A percentile compares a stretch with the other conserved stretches of the same genome.
phyloP scores from a whole-genome alignment of 2,888 invertebrate genomes.

The Drosophila prostipennis region DNA sequence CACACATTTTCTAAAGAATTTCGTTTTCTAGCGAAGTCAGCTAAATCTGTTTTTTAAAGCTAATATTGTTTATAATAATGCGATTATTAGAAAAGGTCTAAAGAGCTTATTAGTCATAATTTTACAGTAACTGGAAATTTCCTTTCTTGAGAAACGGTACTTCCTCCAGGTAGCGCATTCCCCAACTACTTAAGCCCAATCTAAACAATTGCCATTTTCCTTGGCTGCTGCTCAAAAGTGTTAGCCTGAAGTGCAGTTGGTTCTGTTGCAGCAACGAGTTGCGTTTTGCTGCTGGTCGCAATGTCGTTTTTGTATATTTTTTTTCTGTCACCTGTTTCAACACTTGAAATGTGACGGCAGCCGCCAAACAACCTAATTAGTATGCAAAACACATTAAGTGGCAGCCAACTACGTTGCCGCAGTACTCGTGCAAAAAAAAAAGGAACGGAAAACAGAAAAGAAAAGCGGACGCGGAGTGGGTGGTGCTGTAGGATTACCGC shows the following conservation, averaged over 20 bases:
- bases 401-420: constrained; percentile 68
- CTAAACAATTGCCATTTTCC: constrained; percentile 10
- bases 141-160: neutral
- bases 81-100: too few relatives aligned
- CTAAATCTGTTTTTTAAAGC: too few relatives aligned
- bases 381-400: constrained; percentile 78
- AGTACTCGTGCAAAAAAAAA: constrained; percentile 43
- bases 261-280: constrained; percentile 42
- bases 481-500: constrained; percentile 8
- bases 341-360: constrained; percentile 63
- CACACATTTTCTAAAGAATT: neutral
- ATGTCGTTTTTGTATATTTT: constrained; percentile 41
- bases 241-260: constrained; percentile 60
- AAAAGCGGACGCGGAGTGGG: constrained; percentile 11
- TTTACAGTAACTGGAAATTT: neutral
- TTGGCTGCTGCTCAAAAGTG: constrained; percentile 55
- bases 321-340: constrained; percentile 67
- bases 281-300: constrained; percentile 19
- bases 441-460: neutral
- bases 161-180: constrained; percentile 14
- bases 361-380: constrained; percentile 76
- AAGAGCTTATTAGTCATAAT: too few relatives aligned
- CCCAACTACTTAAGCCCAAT: neutral
- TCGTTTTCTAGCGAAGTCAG: neutral
- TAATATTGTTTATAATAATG: too few relatives aligned